phyloP scores from a whole-genome alignment of 2,797 vertebrate genomes.

The Cynodonichthys magdalenae region DNA sequence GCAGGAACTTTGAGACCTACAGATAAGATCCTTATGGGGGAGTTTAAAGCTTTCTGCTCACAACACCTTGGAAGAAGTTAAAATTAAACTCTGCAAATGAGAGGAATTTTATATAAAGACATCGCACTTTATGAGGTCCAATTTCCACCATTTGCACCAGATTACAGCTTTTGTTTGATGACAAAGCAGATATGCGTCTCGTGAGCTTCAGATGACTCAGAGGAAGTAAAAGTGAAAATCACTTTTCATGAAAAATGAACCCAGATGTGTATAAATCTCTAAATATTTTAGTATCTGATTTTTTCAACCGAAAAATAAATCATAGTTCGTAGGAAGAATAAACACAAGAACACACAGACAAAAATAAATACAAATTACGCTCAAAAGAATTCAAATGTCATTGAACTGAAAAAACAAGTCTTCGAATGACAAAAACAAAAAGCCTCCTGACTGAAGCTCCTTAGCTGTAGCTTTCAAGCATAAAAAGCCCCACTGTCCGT shows the following conservation, averaged over 20 bases:
- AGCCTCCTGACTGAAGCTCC: not conserved
- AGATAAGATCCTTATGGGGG: not conserved
- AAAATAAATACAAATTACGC: no score
- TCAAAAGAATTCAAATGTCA: no score
- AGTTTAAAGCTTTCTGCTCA: not conserved
- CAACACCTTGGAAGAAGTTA: not conserved
- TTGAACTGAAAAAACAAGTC: not conserved
- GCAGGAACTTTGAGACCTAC: slow-evolving; percentile 43
- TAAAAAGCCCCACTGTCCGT: not conserved
- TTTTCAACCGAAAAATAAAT: not conserved
- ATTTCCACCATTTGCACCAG: no score
- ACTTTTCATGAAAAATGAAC: slow-evolving; percentile 4
- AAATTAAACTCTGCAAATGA: not conserved
- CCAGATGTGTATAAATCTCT: not conserved
- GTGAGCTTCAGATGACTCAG: slow-evolving; percentile 19
- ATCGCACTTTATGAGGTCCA: not conserved
- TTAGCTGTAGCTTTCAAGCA: not conserved
- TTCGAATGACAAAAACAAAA: not conserved
- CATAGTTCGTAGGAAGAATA: not conserved
- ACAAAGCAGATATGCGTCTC: not conserved
- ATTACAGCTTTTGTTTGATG: not conserved
- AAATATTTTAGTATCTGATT: slow-evolving; percentile 16
- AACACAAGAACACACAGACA: no score
- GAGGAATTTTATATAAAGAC: slow-evolving; percentile 1
- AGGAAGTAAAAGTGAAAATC: slow-evolving; percentile 25